Evolutionary conservation across 2,797 vertebrate species (phyloP).

Genomic region (Poeciliopsis paucimaculata): DNA sequence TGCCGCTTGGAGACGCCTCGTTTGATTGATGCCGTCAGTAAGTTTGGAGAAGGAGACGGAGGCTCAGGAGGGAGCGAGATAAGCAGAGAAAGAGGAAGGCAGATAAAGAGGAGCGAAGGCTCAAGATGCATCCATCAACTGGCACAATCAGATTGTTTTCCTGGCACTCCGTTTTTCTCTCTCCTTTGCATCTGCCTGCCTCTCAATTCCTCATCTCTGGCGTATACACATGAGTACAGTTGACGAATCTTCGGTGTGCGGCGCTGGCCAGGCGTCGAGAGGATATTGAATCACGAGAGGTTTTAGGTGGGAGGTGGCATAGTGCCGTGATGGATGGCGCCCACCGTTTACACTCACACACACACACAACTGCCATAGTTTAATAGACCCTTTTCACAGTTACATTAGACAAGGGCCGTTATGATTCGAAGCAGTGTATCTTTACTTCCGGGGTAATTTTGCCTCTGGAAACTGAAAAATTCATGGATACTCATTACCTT

Average conservation of each 20-base stretch:
- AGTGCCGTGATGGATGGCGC: conserved; percentile 57
- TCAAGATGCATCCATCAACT: conserved; percentile 67
- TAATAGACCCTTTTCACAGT: conserved; percentile 18
- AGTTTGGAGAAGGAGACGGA: conserved; percentile 53
- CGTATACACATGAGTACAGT: conserved; percentile 12
- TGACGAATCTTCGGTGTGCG: conserved; percentile 44
- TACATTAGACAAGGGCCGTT: too few species aligned
- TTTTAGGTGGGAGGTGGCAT: conserved; percentile 53
- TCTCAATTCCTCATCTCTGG: conserved; percentile 47
- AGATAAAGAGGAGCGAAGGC: conserved; percentile 65
- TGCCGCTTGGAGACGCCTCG: conserved; percentile 37
- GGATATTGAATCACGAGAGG: conserved; percentile 69
- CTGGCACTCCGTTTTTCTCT: conserved; percentile 46
- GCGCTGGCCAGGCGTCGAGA: conserved; percentile 52
- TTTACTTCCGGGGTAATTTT: too few species aligned
- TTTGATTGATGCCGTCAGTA: conserved; percentile 77
- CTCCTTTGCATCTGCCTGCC: conserved; percentile 44
- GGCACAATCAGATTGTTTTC: conserved; percentile 67
- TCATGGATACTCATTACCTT: too few species aligned
- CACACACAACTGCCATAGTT: neutral
- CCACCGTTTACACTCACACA: conserved; percentile 40
- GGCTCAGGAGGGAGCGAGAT: conserved; percentile 50
- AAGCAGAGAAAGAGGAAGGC: conserved; percentile 62
- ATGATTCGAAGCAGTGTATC: too few species aligned
- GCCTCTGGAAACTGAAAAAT: too few species aligned